These are phyloP conservation scores for Hippocampus barbouri DNA, from an alignment of 2,113 vertebrate species.

Conservation along the genomic window DNA sequence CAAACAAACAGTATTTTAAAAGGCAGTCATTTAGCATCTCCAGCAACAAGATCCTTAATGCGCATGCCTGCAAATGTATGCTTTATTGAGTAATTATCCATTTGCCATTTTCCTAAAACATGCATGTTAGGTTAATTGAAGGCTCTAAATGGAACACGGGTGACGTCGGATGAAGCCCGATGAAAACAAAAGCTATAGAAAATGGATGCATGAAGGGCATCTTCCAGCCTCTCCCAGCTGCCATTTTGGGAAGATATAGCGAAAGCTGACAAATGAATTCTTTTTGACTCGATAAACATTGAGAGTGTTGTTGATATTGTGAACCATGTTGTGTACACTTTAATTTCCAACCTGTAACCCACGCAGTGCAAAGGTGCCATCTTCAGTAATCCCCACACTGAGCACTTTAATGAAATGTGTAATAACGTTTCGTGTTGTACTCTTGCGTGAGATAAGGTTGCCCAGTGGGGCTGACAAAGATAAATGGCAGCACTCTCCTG, in stretches of 20 bases:
- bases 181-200: no score
- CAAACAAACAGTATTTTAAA: no score
- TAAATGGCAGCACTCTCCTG: background rate
- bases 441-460: constrained; percentile 2
- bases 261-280: background rate
- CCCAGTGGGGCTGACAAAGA: constrained; percentile 6
- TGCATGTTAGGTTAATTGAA: no score
- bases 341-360: constrained; percentile 6
- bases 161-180: no score
- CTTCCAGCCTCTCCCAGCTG: background rate
- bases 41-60: no score
- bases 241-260: background rate
- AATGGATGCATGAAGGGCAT: background rate
- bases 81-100: no score
- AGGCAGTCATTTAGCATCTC: no score
- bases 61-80: no score
- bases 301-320: background rate
- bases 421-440: constrained; percentile 13
- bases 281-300: background rate
- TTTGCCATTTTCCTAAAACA: no score
- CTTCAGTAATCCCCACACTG: background rate
- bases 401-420: constrained; percentile 5
- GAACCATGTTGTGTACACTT: constrained; percentile 1
- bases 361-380: background rate
- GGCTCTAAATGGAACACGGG: no score